Evolutionary conservation across 2,797 vertebrate species (phyloP), one percentile per base, ranked within the genome.

Genomic region (Melanotaenia pygmaea): DNA sequence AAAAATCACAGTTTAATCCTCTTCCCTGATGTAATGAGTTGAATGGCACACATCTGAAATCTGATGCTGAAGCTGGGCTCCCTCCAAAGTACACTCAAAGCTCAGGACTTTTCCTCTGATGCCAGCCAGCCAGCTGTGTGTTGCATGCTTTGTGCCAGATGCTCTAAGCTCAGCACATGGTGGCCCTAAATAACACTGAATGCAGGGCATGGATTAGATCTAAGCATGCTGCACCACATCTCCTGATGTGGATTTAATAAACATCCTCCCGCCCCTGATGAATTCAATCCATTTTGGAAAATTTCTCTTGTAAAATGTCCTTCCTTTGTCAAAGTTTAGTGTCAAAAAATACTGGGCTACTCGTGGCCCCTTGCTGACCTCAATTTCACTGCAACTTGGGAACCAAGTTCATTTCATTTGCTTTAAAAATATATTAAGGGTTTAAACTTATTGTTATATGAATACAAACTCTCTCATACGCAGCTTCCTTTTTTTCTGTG

Each of bases 1-100:
- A 81, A 90, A 76, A 91, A 87, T 82, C 82, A 67, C 64, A 66
- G 74, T 78, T 81, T 88, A 92, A 91, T 90, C 90, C 89, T 80
- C 72, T 53, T 61, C 70, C 14, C 74, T 74, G 85, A 88, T 84
- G 84, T 76, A 88, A 91, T 90, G 90, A 83, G 76, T 65, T 38
- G 64, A 88, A 81, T 80, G 79, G 84, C 86, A 85, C 84, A 77
- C 74, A 78, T 89, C 70, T 76, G 72, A 87, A 82, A 87, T 88
- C 82, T 80, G 82, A 88, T 84, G 82, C 79, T 76, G 81, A 69
- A 80, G 51, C 69, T 83, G 84, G 84, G 77, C 26, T 77, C 24
- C 24, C 76, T 87, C 87, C 88, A 90, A 87, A 86, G 81, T 53
- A 65, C 73, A 79, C 77, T 80, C 67, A 64, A 51, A 68, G 79